phyloP scores from a whole-genome alignment of 1,140 invertebrate species.

The Polypedilum pembai region DNA sequence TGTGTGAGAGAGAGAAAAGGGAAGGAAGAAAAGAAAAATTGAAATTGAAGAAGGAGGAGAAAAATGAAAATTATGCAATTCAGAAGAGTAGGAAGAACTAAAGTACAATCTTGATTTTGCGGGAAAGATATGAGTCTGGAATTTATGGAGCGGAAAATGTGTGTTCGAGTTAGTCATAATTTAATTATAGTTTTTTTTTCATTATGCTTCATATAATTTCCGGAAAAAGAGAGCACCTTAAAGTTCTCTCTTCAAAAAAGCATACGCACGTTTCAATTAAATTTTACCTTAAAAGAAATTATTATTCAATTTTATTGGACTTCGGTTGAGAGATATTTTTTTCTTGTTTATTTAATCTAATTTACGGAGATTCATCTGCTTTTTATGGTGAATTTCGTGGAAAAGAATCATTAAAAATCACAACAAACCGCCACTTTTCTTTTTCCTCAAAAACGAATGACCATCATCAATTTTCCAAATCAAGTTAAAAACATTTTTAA shows the following conservation, averaged over 20 bases:
- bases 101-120: constrained; percentile 10
- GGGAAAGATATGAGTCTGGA: constrained; percentile 19
- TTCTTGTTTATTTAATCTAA: too few relatives aligned
- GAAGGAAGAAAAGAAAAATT: neutral
- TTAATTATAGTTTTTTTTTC: constrained; percentile 26
- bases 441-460: too few relatives aligned
- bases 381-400: too few relatives aligned
- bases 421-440: too few relatives aligned
- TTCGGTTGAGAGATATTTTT: too few relatives aligned
- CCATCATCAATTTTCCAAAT: neutral
- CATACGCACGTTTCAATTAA: neutral
- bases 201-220: neutral
- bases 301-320: constrained; percentile 3
- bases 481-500: neutral
- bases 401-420: too few relatives aligned
- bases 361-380: too few relatives aligned
- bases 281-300: neutral
- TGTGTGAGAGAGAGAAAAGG: neutral
- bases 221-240: neutral
- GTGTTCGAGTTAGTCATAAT: constrained; percentile 21
- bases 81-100: neutral
- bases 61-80: neutral
- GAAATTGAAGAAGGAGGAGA: constrained; percentile 11
- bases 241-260: neutral
- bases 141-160: constrained; percentile 27